Evolutionary conservation across 2,888 invertebrate species (phyloP), one percentile per base, ranked within the genome.

Genomic region (Noctua janthe): DNA sequence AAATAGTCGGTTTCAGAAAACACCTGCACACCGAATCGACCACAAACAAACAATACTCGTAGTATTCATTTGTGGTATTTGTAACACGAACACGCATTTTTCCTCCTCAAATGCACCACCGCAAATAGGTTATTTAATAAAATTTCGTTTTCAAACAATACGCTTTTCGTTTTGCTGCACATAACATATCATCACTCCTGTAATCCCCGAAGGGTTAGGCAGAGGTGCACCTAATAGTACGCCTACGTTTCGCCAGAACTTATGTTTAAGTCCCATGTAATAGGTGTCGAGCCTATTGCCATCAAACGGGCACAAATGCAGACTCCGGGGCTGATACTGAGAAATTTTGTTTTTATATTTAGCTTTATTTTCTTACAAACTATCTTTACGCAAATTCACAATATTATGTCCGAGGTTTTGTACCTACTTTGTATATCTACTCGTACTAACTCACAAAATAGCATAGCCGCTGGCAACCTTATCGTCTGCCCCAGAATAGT

Each of bases 31-130:
- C 47, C 1, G 13, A 66, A 51, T n/a, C 13, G 54, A 66, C 59
- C 75, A 70, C 69, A 39, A 70, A 72, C 71, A 70, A 69, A 74
- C 35, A 59, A 74, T 59, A n/a, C n/a, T n/a, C n/a, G n/a, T n/a
- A 56, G 17, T 59, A 78, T 70, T 23, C 0, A 64, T 64, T 70
- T 49, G 84, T 79, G 85, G 73, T 66, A 66, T 84, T 51, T 15
- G 64, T 66, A 6, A 11, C 49, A 69, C 13, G 13, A 64, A 49
- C 51, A 62, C 10, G 49, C 1, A 56, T 43, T 78, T 71, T 72
- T 15, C 17, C n/a, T n/a, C n/a, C n/a, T n/a, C n/a, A n/a, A n/a
- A n/a, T n/a, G n/a, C n/a, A n/a, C n/a, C n/a, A n/a, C n/a, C n/a
- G n/a, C n/a, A n/a, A n/a, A n/a, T n/a, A n/a, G n/a, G n/a, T n/a